Evolutionary conservation across 2,113 vertebrate species (phyloP).

Genomic region (Galemys pyrenaicus): DNA sequence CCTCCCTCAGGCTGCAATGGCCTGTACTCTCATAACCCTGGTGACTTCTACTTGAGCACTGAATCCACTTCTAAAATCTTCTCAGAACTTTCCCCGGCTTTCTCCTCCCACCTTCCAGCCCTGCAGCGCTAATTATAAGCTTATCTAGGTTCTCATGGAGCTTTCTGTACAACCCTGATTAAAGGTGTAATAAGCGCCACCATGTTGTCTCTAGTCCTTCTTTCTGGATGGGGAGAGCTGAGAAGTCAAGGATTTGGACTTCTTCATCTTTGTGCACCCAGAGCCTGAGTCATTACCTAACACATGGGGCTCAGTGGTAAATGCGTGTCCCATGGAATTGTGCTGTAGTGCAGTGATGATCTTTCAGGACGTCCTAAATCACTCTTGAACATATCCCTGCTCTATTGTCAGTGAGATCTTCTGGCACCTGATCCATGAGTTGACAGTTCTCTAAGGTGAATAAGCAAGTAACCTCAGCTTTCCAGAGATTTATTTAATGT

Average conservation of each 20-base stretch:
- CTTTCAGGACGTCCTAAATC: not conserved
- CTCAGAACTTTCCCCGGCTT: not conserved
- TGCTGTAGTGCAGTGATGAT: not conserved
- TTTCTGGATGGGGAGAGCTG: not conserved
- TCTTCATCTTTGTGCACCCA: not conserved
- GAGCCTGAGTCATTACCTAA: not conserved
- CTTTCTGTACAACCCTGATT: not conserved
- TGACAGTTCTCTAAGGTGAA: not conserved
- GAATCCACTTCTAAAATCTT: not conserved
- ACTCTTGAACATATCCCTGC: not conserved
- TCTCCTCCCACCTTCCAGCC: not conserved
- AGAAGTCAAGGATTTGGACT: not conserved
- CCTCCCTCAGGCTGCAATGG: not conserved
- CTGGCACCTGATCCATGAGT: not conserved
- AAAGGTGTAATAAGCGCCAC: no score
- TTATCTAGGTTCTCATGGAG: not conserved
- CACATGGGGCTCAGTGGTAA: not conserved
- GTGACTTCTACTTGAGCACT: not conserved
- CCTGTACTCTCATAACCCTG: not conserved
- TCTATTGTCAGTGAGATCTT: not conserved
- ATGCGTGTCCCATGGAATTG: not conserved
- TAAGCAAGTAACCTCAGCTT: not conserved
- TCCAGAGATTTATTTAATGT: not conserved
- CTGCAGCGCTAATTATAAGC: not conserved
- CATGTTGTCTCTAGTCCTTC: not conserved